Evolutionary conservation across 2,797 vertebrate species (phyloP).

Genomic region (Neosilurus hyrtlii): DNA sequence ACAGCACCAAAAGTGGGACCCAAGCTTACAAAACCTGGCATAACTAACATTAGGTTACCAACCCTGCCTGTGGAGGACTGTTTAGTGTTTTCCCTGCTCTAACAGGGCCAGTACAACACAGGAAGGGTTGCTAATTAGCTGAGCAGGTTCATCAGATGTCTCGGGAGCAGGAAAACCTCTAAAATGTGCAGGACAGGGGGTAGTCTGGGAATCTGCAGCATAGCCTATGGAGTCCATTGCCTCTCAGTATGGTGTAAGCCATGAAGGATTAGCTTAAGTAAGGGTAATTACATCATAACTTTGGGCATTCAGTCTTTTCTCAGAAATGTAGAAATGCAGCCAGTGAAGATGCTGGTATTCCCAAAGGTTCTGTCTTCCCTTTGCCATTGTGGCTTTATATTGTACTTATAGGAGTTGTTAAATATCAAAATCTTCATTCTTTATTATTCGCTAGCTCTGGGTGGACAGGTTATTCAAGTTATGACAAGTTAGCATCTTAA

Average conservation of each 20-base stretch:
- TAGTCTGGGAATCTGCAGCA: slow-evolving; percentile 8
- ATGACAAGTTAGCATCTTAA: not conserved
- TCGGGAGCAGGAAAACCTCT: not conserved
- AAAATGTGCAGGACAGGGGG: slow-evolving; percentile 15
- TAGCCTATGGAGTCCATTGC: not conserved
- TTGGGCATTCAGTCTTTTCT: not conserved
- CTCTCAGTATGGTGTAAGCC: not conserved
- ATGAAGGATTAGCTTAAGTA: not conserved
- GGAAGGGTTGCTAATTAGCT: slow-evolving; percentile 1
- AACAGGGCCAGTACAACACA: not conserved
- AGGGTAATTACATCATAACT: not conserved
- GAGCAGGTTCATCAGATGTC: slow-evolving; percentile 4
- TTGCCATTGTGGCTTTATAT: not conserved
- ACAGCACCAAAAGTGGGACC: not conserved
- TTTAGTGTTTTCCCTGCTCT: not conserved
- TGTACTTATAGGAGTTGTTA: too few relatives aligned
- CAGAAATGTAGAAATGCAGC: too few relatives aligned
- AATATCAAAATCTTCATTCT: not conserved
- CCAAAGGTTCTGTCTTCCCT: not conserved
- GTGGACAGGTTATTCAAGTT: too few relatives aligned
- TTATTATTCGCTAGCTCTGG: not conserved
- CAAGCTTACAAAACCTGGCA: not conserved
- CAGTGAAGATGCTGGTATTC: not conserved
- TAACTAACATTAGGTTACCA: not conserved
- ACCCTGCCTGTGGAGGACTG: too few relatives aligned